These are phyloP conservation scores for Ctenomys sociabilis DNA, from an alignment of 2,113 vertebrate species.

Conservation along the genomic window DNA sequence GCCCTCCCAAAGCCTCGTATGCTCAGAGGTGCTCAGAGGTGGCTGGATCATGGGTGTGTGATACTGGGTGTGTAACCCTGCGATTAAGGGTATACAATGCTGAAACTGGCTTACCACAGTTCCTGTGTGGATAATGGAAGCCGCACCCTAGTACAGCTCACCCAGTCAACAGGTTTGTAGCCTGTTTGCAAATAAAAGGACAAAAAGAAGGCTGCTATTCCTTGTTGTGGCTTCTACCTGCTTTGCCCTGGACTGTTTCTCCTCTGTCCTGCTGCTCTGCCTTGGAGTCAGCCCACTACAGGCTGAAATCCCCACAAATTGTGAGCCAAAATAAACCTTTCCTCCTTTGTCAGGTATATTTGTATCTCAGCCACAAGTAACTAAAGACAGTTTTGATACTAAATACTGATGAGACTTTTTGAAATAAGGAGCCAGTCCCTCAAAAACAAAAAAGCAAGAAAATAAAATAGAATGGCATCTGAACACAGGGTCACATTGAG, in stretches of 20 bases:
- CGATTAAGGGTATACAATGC: neutral
- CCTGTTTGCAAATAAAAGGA: neutral
- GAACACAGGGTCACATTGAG: too few species aligned
- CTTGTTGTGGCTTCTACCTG: neutral
- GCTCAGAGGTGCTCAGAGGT: neutral
- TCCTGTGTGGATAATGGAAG: neutral
- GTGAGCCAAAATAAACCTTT: neutral
- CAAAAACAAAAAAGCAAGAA: neutral
- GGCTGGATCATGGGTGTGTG: neutral
- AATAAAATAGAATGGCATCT: neutral
- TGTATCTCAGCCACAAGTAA: neutral
- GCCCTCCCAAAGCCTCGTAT: neutral
- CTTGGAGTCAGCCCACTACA: neutral
- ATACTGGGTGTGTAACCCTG: neutral
- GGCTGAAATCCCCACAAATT: neutral
- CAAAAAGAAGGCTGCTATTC: neutral
- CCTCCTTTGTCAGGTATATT: neutral
- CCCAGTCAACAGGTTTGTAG: neutral
- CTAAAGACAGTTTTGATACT: neutral
- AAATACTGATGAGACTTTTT: neutral
- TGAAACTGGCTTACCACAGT: neutral
- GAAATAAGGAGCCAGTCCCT: neutral
- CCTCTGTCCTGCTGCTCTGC: neutral
- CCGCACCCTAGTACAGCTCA: neutral
- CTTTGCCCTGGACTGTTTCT: neutral